Evolutionary conservation across 2,113 vertebrate genomes (phyloP).

Genomic region (Tretioscincus oriximinensis): DNA sequence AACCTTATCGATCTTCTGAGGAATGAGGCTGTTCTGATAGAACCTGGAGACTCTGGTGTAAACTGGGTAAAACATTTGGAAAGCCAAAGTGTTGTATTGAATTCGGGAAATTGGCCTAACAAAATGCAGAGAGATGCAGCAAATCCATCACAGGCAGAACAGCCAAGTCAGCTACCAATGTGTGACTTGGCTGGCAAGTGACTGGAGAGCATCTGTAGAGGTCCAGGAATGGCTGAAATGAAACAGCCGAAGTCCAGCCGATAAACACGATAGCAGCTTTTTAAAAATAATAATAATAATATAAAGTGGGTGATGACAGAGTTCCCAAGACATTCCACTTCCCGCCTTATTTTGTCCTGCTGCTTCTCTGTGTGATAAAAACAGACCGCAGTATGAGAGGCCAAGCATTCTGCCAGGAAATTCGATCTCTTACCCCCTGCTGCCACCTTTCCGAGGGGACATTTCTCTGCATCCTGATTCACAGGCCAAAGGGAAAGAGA

Average conservation of each 20-base stretch:
- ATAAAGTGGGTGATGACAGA: not conserved
- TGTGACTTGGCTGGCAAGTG: slow-evolving; percentile 5
- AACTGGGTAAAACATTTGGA: not conserved
- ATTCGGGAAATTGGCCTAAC: not conserved
- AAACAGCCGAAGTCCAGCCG: slow-evolving; percentile 11
- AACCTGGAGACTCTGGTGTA: no score
- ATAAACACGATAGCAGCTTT: slow-evolving; percentile 16
- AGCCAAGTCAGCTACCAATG: not conserved
- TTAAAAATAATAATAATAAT: not conserved
- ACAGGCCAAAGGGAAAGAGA: slow-evolving; percentile 15
- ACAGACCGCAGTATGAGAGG: slow-evolving; percentile 23
- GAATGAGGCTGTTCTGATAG: not conserved
- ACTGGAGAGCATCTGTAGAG: slow-evolving; percentile 26
- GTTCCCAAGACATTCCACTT: slow-evolving; percentile 21
- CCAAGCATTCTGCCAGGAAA: not conserved
- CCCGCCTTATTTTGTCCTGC: slow-evolving; percentile 35
- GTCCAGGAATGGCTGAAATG: slow-evolving; percentile 40
- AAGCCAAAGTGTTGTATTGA: not conserved
- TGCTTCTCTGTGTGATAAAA: not conserved
- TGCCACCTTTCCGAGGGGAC: not conserved
- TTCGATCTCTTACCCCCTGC: not conserved
- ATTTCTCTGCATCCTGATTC: not conserved
- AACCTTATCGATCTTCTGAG: no score
- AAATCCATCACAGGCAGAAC: not conserved
- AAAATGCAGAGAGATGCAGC: not conserved